These are phyloP conservation scores for Eueremaeus valkanovi DNA, from an alignment of 2,888 invertebrate genomes.

Conservation along the genomic window DNA sequence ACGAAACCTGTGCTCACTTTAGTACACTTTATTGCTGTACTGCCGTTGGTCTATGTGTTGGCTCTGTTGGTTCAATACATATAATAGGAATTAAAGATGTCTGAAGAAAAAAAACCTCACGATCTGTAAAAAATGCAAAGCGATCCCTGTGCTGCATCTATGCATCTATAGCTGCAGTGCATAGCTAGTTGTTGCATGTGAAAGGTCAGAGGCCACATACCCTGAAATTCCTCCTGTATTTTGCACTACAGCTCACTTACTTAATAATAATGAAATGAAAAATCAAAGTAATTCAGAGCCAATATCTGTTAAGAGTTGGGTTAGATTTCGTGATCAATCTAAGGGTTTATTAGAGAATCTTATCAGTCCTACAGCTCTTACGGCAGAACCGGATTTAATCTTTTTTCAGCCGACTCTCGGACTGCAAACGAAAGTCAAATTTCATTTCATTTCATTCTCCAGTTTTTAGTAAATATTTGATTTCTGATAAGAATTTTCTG, in stretches of 20 bases:
- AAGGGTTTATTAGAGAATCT: not conserved
- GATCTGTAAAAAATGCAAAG: conserved; percentile 31
- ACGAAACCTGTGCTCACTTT: conserved; percentile 20
- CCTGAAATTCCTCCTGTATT: conserved; percentile 34
- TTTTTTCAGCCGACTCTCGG: conserved; percentile 6
- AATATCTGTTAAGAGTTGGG: conserved; percentile 2
- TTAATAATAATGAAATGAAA: conserved; percentile 30
- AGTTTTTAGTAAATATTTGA: conserved; percentile 25
- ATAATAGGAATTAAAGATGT: conserved; percentile 32
- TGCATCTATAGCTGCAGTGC: not conserved
- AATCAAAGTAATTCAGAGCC: conserved; percentile 12
- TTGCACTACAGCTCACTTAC: conserved; percentile 31
- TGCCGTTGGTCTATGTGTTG: not conserved
- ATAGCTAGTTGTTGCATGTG: conserved; percentile 1
- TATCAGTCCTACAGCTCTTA: not conserved
- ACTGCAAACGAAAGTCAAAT: conserved; percentile 29
- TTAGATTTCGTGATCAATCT: conserved; percentile 22
- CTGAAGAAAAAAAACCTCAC: conserved; percentile 23
- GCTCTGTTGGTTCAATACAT: conserved; percentile 29
- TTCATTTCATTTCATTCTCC: too few species aligned
- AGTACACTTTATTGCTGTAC: too few species aligned
- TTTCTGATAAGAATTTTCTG: conserved; percentile 15
- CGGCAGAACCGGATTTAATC: conserved; percentile 19
- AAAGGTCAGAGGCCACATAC: conserved; percentile 32
- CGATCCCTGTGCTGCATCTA: conserved; percentile 9